Base-by-base conservation (phyloP, 2,888 invertebrate species). In the Agonopterix subpropinquella region DNA sequence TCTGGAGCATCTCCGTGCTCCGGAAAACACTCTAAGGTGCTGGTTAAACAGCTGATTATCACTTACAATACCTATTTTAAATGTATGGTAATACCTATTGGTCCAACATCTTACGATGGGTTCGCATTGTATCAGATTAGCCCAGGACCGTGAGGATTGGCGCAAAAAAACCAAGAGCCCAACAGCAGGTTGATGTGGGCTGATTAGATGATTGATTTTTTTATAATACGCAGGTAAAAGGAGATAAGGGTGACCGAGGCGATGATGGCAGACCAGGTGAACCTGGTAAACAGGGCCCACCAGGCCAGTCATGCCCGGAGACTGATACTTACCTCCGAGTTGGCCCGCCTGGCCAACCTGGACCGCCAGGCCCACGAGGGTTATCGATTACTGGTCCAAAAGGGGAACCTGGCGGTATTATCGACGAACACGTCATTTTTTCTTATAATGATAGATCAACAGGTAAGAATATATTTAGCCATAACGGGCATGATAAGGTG, bases 201-300 rank as follows among this genome's bases (percentile, higher is more conserved):
- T 1, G 28, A 28, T 28, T 28, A n/a, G n/a, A n/a, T 28, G 5
- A 5, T 28, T 28, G 1, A 28, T 28, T 5, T 28, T 42, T 1
- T 42, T 5, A 36, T 46, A 45, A 45, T 42, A 54, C 47, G 42
- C 51, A 85, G 85, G 41, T 72, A 1, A 82, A 75, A 64, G 82
- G 83, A 8, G 74, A 73, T 7, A 85, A 80, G 55, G 83, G 83
- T 18, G 73, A 77, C 2, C 59, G 53, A 37, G 81, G 83, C 35
- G 64, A 70, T 2, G 53, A 48, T 2, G 84, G 84, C 4, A 52
- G 49, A 10, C 53, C 64, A 0, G 83, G 81, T 0, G 54, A 56
- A 41, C 15, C 56, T 10, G 81, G 83, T 0, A 54, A 44, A 10
- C 57, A 58, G n/a, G 82, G 82, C 0, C 52, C 55, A 11, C 53